phyloP scores from a whole-genome alignment of 2,888 invertebrate genomes.

The Troilus luridus region DNA sequence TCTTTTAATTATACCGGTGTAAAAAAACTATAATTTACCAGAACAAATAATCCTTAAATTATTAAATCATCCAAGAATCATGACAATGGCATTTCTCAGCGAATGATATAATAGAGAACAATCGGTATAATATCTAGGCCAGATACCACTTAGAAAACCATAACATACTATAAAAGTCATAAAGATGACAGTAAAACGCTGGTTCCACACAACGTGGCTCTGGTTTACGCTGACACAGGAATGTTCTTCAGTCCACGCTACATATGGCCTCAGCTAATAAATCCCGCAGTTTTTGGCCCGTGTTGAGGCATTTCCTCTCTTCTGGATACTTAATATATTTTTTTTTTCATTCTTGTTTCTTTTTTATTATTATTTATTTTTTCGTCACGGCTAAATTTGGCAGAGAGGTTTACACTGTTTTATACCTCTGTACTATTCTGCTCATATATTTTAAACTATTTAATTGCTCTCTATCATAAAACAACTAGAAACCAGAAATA shows the following conservation, averaged over 20 bases:
- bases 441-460: background rate
- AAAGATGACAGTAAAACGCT: background rate
- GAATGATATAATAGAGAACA: background rate
- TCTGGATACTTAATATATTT: background rate
- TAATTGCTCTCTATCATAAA: background rate
- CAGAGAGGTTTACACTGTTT: background rate
- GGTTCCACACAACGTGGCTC: background rate
- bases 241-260: background rate
- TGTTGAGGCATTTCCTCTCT: background rate
- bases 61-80: no score
- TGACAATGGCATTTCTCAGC: background rate
- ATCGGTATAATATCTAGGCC: background rate
- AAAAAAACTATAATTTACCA: no score
- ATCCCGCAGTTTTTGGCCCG: conserved; percentile 10
- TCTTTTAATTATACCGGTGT: no score
- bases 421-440: background rate
- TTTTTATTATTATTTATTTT: background rate
- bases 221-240: background rate
- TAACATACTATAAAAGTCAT: conserved; percentile 18
- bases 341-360: background rate
- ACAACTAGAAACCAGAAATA: no score
- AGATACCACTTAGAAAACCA: conserved; percentile 1
- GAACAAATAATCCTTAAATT: no score
- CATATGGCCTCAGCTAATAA: conserved; percentile 16
- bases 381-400: background rate